phyloP scores from a whole-genome alignment of 2,888 invertebrate species.

The Orthosia cruda region DNA sequence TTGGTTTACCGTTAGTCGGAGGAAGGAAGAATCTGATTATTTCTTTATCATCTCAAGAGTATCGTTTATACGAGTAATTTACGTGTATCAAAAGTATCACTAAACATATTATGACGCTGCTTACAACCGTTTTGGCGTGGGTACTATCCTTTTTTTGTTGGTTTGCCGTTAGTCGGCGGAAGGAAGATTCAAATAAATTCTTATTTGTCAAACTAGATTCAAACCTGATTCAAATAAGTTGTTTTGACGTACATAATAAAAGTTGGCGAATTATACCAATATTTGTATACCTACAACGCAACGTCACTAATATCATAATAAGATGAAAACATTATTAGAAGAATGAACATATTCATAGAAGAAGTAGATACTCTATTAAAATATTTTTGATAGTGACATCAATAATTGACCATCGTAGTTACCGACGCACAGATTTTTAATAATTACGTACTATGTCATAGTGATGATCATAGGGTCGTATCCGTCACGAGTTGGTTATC shows the following conservation, averaged over 20 bases:
- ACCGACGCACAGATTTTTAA: too few relatives aligned
- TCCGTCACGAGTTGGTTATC: too few relatives aligned
- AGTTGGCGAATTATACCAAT: neutral
- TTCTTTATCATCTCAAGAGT: neutral
- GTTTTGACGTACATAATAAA: neutral
- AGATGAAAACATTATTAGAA: neutral
- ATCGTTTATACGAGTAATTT: neutral
- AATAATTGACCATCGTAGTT: too few relatives aligned
- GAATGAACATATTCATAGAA: neutral
- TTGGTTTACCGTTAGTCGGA: neutral
- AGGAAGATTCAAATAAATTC: neutral
- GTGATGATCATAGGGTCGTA: too few relatives aligned
- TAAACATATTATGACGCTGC: neutral
- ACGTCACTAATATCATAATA: neutral
- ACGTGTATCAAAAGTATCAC: neutral
- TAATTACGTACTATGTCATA: too few relatives aligned
- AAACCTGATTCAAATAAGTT: neutral
- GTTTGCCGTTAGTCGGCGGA: neutral
- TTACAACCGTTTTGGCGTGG: slow-evolving; percentile 16
- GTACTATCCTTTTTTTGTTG: neutral
- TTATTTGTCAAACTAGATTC: neutral
- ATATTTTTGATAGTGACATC: too few relatives aligned
- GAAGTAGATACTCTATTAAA: neutral
- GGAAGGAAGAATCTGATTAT: neutral
- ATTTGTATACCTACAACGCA: neutral